Conservation (phyloP, 2,888 invertebrate species). For the Scrobipalpa costella region DNA sequence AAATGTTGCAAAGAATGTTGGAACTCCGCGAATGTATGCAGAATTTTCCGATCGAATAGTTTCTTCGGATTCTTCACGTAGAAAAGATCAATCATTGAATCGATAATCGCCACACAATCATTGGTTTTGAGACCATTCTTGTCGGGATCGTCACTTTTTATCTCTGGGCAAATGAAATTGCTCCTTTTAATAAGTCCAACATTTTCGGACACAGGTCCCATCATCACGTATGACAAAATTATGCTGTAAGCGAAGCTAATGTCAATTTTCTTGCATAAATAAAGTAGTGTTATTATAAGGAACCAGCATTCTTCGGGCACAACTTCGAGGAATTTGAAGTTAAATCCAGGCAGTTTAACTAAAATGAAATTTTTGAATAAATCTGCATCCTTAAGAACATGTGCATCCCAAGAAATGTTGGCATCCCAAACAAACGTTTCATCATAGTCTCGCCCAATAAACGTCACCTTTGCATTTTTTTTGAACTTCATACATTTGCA, state of each 20-base stretch:
- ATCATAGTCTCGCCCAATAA: slow-evolving; percentile 35
- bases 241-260: slow-evolving; percentile 41
- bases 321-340: slow-evolving; percentile 27
- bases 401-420: not conserved
- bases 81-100: slow-evolving; percentile 35
- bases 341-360: slow-evolving; percentile 31
- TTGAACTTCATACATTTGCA: slow-evolving; percentile 40
- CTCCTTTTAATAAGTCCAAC: slow-evolving; percentile 36
- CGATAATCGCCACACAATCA: slow-evolving; percentile 32
- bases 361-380: slow-evolving; percentile 25
- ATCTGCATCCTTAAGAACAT: not conserved
- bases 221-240: slow-evolving; percentile 38
- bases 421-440: slow-evolving; percentile 28
- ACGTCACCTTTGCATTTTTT: slow-evolving; percentile 31
- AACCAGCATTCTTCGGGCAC: slow-evolving; percentile 34
- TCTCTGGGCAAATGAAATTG: slow-evolving; percentile 28
- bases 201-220: slow-evolving; percentile 35
- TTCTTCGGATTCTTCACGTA: slow-evolving; percentile 30
- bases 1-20: slow-evolving; percentile 50
- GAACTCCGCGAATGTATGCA: slow-evolving; percentile 48
- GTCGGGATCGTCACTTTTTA: slow-evolving; percentile 9
- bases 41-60: slow-evolving; percentile 33
- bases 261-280: slow-evolving; percentile 39
- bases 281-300: slow-evolving; percentile 40
- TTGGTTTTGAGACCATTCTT: slow-evolving; percentile 20